phyloP scores from a whole-genome alignment of 1,140 invertebrate genomes.

The Macrobrachium rosenbergii region DNA sequence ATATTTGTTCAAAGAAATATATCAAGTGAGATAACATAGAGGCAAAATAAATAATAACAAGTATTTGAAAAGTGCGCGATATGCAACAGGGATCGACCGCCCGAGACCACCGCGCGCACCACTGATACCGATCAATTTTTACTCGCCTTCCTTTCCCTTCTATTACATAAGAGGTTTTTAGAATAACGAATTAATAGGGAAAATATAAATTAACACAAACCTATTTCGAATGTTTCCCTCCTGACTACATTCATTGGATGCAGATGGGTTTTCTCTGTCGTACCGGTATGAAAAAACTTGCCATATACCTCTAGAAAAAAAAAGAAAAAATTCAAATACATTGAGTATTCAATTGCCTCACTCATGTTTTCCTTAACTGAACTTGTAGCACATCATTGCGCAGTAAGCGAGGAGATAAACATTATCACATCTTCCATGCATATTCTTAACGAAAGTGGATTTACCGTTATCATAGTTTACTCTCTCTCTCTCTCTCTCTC shows the following conservation, averaged over 20 bases:
- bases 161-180: neutral
- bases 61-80: constrained; percentile 59
- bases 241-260: too few relatives aligned
- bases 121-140: constrained; percentile 58
- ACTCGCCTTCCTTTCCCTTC: neutral
- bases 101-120: constrained; percentile 58
- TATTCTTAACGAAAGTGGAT: too few relatives aligned
- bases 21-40: neutral
- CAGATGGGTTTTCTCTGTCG: too few relatives aligned
- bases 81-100: constrained; percentile 61
- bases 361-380: too few relatives aligned
- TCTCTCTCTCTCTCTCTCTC: neutral
- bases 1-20: too few relatives aligned
- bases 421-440: too few relatives aligned
- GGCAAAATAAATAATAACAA: constrained; percentile 44
- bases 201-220: neutral
- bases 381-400: too few relatives aligned
- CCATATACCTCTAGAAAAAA: neutral
- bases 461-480: too few relatives aligned
- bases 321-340: neutral
- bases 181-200: neutral
- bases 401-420: too few relatives aligned
- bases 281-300: neutral
- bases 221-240: neutral
- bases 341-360: neutral